phyloP scores from a whole-genome alignment of 2,113 vertebrate species.

The Recurvirostra avosetta region DNA sequence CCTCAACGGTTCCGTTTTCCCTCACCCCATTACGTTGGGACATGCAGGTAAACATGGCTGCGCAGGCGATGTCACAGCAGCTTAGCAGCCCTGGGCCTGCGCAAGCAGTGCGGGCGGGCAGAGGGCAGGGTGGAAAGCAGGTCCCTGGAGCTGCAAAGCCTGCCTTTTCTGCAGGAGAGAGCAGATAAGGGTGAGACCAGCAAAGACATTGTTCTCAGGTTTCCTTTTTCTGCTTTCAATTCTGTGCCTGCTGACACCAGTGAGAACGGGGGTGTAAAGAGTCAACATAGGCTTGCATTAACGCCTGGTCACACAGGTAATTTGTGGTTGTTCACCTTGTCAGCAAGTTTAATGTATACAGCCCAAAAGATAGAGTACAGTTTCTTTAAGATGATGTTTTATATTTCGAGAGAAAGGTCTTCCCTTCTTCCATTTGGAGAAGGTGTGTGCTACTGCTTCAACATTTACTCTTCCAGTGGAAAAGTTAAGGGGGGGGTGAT shows the following conservation, averaged over 20 bases:
- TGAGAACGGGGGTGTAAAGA: no score
- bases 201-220: rapidly evolving
- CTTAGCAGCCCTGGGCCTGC: not conserved
- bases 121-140: no score
- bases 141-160: no score
- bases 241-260: not conserved
- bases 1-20: no score
- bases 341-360: no score
- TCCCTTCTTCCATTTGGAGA: not conserved
- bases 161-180: rapidly evolving
- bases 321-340: rapidly evolving
- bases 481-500: rapidly evolving
- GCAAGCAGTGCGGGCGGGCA: no score
- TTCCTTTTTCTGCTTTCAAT: not conserved
- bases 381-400: not conserved
- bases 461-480: not conserved
- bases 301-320: rapidly evolving
- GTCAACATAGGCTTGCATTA: rapidly evolving
- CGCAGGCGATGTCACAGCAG: not conserved
- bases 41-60: not conserved
- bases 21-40: rapidly evolving
- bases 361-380: rapidly evolving
- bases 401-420: rapidly evolving
- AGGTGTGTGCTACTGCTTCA: no score
- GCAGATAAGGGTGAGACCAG: no score